Evolutionary conservation across 1,140 invertebrate genomes (phyloP).

Genomic region (Goniozus legneri): DNA sequence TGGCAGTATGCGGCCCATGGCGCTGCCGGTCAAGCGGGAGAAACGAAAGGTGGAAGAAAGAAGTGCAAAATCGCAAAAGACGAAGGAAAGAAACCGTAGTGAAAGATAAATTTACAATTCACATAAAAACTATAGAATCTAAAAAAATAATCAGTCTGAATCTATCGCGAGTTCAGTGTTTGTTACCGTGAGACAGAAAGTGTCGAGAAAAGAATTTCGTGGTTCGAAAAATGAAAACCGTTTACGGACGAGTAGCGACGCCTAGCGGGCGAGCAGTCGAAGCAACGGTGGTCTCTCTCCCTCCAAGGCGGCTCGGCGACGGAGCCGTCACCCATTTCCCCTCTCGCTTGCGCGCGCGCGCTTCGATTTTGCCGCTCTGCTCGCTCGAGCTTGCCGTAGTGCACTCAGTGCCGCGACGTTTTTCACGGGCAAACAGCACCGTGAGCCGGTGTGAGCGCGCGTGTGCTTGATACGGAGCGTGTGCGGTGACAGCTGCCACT

Average conservation of each 20-base stretch:
- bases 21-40: slow-evolving; percentile 37
- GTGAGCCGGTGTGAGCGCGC: no score
- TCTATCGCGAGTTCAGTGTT: no score
- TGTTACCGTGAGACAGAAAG: no score
- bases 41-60: slow-evolving; percentile 45
- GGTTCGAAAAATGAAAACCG: slow-evolving; percentile 60
- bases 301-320: slow-evolving; percentile 7
- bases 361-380: not conserved
- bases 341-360: not conserved
- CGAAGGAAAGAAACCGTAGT: slow-evolving; percentile 24
- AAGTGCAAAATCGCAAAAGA: slow-evolving; percentile 45
- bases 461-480: no score
- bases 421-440: slow-evolving; percentile 36
- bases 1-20: slow-evolving; percentile 36
- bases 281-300: slow-evolving; percentile 19
- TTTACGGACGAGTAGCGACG: slow-evolving; percentile 40
- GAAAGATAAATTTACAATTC: no score
- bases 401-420: slow-evolving; percentile 26
- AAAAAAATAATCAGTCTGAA: no score
- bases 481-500: slow-evolving; percentile 39
- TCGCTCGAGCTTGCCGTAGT: slow-evolving; percentile 23
- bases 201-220: slow-evolving; percentile 54
- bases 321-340: not conserved
- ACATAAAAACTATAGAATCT: no score
- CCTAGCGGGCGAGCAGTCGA: slow-evolving; percentile 32